Conservation (phyloP, 1,140 invertebrate species). For the Antheraea mylitta region DNA sequence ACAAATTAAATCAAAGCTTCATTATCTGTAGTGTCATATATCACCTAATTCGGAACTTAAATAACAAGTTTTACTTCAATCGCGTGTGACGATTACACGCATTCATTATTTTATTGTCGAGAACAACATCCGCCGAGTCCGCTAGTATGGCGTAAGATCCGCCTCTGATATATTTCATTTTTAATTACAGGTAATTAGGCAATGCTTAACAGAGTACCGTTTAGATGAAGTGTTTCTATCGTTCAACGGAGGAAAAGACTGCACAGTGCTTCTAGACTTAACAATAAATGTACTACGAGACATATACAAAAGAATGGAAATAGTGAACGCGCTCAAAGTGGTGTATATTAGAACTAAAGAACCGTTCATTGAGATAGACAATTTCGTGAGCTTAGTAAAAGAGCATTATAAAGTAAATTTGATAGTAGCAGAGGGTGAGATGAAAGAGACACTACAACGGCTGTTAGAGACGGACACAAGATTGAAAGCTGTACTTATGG, state of each 20-base stretch:
- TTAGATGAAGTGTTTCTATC: conserved; percentile 90
- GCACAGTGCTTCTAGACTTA: conserved; percentile 93
- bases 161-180: no score
- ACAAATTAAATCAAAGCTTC: no score
- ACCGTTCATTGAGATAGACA: conserved; percentile 92
- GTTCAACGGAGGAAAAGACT: conserved; percentile 99
- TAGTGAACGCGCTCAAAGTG: conserved; percentile 78
- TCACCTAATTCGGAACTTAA: no score
- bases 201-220: conserved; percentile 80
- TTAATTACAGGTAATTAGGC: conserved; percentile 60
- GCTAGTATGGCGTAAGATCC: no score
- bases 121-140: no score
- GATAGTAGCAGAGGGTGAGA: conserved; percentile 83
- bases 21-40: no score
- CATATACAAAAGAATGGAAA: conserved; percentile 64
- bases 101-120: no score
- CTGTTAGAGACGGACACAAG: conserved; percentile 80
- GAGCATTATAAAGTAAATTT: conserved; percentile 87
- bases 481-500: conserved; percentile 93
- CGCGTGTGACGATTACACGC: no score
- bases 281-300: conserved; percentile 82
- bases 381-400: conserved; percentile 87
- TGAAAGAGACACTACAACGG: conserved; percentile 84
- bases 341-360: conserved; percentile 87
- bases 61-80: no score